A percentile compares a stretch with the other conserved stretches of the same genome.
phyloP scores from a whole-genome alignment of 2,797 vertebrate species.

The Pelochelys cantorii region DNA sequence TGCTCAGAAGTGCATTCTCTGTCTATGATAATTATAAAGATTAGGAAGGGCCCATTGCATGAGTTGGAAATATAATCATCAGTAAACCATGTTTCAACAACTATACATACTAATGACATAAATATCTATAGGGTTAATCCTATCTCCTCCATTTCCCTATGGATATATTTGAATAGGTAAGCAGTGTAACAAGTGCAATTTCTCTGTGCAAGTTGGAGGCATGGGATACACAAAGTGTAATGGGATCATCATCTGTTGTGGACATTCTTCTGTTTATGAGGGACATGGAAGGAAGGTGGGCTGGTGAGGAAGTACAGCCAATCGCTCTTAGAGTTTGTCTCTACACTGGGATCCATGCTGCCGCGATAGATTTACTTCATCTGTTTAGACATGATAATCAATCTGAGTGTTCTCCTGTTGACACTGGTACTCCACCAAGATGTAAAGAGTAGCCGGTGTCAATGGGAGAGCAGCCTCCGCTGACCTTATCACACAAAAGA shows the following conservation, averaged over 20 bases:
- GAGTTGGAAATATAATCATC: neutral
- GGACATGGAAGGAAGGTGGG: neutral
- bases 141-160: neutral
- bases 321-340: too few relatives aligned
- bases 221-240: neutral
- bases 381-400: too few relatives aligned
- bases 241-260: neutral
- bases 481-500: too few relatives aligned
- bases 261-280: neutral
- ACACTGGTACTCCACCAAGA: too few relatives aligned
- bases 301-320: neutral
- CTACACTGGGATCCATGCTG: too few relatives aligned
- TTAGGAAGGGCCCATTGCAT: conserved; percentile 3
- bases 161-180: neutral
- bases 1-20: neutral
- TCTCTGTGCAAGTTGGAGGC: neutral
- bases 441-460: too few relatives aligned
- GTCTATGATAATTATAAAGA: neutral
- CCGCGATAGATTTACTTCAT: too few relatives aligned
- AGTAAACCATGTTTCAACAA: neutral
- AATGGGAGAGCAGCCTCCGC: too few relatives aligned
- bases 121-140: neutral
- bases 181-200: rapidly evolving
- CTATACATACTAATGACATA: neutral
- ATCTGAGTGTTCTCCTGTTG: too few relatives aligned